Evolutionary conservation across 1,140 invertebrate species (phyloP).

Genomic region (Rhopalosiphum maidis): DNA sequence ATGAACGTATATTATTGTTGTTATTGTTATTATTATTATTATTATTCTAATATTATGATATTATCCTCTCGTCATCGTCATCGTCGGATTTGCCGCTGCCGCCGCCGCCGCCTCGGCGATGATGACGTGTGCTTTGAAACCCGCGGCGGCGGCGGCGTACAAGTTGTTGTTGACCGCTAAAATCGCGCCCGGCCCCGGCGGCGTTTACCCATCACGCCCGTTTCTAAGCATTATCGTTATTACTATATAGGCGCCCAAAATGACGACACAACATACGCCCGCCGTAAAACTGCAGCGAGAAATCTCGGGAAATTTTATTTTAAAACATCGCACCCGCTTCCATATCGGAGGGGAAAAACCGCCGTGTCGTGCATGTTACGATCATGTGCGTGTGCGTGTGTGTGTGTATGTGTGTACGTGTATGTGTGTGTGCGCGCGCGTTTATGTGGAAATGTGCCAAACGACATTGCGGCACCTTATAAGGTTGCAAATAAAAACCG

Average conservation of each 20-base stretch:
- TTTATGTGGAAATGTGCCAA: slow-evolving; percentile 45
- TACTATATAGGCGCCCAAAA: background rate
- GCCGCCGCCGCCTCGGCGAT: background rate
- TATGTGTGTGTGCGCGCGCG: background rate
- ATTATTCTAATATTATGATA: background rate
- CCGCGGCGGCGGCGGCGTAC: background rate
- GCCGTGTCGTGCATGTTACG: background rate
- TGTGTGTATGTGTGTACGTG: background rate
- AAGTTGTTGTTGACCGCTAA: slow-evolving; percentile 26
- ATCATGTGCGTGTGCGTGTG: background rate
- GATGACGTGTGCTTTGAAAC: slow-evolving; percentile 36
- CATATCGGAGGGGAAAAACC: background rate
- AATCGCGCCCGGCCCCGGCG: background rate
- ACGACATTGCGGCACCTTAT: slow-evolving; percentile 32
- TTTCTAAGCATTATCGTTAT: background rate
- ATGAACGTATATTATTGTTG: background rate
- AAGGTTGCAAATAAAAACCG: slow-evolving; percentile 29
- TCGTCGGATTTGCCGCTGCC: background rate
- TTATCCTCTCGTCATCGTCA: background rate
- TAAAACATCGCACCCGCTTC: background rate
- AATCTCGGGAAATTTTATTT: background rate
- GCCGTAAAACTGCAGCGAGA: background rate
- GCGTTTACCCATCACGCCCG: background rate
- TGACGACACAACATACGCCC: background rate
- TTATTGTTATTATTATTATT: background rate